Base-by-base conservation (phyloP, 1,140 invertebrate genomes). In the Macrotrachela quadricornifera region DNA sequence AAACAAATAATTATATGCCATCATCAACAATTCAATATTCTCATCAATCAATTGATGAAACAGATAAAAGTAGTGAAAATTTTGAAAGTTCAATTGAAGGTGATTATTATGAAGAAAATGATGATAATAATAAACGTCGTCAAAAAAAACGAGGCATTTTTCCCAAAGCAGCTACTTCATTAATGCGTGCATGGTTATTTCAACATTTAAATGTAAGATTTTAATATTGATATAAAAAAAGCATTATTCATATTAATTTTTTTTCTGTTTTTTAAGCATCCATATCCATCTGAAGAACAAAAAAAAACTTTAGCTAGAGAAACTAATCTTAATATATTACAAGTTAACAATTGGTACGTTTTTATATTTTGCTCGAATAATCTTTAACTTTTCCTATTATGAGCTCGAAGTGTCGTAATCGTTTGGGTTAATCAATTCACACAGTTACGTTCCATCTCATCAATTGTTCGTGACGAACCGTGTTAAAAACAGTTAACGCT, bases 171-270 rank as follows among this genome's bases (percentile, higher is more conserved):
- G 82, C 83, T 16, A 86, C 82, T 36, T 81, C 80, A 63, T 80
- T 82, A 50, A 83, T 85, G 80, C 71, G 82, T 53, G 79, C 81
- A 16, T 86, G 83, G 83, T 73, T 85, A 52, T 86, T 85, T 69
- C 81, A 84, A 63, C 83, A 85, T 68, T 73, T 84, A 62, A 81
- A 82, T 63, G 82, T 83, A 64, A 76, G 77, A 78, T n/a, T n/a
- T n/a, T n/a, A n/a, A n/a, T n/a, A n/a, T 30, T 30, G 21, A 30
- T 30, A 4, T 30, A 8, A 30, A 30, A 4, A 8, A 30, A 4
- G 8, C 3, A 30, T 30, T 4, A 30, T 30, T 30, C 8, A 30
- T 12, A 18, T 15, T 2, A 44, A 44, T 9, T 44, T 15, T 30
- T 30, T 9, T 44, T 15, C 12, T 50, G 40, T 15, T 6, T 48